These are phyloP conservation scores for Camelus bactrianus DNA, from an alignment of 2,113 vertebrate genomes.

Conservation along the genomic window DNA sequence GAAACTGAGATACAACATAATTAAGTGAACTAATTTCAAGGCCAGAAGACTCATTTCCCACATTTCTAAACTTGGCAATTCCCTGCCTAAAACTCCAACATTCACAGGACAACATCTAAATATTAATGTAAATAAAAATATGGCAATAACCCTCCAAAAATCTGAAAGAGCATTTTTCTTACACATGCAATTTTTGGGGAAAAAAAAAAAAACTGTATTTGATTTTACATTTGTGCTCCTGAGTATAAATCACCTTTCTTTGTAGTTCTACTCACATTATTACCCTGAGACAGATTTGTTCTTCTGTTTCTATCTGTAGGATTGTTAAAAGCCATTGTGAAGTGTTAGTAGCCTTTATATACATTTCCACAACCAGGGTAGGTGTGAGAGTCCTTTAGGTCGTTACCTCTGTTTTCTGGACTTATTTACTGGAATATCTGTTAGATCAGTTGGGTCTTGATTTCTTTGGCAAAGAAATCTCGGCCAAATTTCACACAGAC, in stretches of 20 bases:
- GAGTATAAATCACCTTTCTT: background rate
- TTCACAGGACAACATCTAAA: background rate
- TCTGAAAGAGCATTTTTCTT: background rate
- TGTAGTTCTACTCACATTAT: background rate
- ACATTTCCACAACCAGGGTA: background rate
- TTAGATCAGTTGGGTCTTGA: background rate
- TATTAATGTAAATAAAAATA: background rate
- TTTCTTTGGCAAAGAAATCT: slow-evolving; percentile 5
- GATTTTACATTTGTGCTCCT: background rate
- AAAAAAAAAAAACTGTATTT: background rate
- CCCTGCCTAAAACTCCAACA: background rate
- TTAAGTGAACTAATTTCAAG: background rate
- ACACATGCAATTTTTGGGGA: background rate
- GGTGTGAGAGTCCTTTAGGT: background rate
- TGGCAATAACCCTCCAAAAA: background rate
- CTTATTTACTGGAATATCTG: background rate
- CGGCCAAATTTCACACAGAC: background rate
- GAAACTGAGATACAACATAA: background rate
- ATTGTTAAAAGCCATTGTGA: background rate
- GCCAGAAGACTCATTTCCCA: background rate
- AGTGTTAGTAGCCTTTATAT: background rate
- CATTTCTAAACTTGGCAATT: background rate
- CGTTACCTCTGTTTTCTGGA: background rate
- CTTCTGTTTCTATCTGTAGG: background rate
- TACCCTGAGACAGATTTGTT: background rate